Percentiles rank a stretch among this genome's conserved stretches.
Conservation (phyloP, 2,113 vertebrate genomes). For the Mastomys coucha region DNA sequence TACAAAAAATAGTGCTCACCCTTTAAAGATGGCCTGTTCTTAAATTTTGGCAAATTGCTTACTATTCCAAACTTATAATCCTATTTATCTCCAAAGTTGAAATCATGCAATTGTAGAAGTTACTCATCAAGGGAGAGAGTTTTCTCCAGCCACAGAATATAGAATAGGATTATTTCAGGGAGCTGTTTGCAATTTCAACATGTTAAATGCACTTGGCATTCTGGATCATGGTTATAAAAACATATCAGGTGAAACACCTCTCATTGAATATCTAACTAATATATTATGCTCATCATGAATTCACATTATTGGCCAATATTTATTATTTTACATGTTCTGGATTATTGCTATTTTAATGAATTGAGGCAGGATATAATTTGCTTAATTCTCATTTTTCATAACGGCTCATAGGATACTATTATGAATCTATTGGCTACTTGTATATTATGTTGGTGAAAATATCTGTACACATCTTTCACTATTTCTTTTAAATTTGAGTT, state of each 20-base stretch:
- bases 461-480: background rate
- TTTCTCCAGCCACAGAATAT: background rate
- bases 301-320: background rate
- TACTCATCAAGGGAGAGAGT: background rate
- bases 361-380: background rate
- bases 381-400: background rate
- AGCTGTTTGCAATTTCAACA: background rate
- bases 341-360: background rate
- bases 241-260: background rate
- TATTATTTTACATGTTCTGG: background rate
- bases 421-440: background rate
- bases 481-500: background rate
- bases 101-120: background rate
- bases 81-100: background rate
- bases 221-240: background rate
- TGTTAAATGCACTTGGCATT: background rate
- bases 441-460: background rate
- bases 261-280: background rate
- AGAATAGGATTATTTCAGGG: conserved; percentile 5
- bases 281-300: background rate
- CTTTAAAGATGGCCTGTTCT: background rate
- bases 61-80: background rate
- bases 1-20: background rate
- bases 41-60: background rate
- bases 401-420: background rate